Evolutionary conservation across 2,888 invertebrate genomes (phyloP).

Genomic region (Argyresthia goedartella): DNA sequence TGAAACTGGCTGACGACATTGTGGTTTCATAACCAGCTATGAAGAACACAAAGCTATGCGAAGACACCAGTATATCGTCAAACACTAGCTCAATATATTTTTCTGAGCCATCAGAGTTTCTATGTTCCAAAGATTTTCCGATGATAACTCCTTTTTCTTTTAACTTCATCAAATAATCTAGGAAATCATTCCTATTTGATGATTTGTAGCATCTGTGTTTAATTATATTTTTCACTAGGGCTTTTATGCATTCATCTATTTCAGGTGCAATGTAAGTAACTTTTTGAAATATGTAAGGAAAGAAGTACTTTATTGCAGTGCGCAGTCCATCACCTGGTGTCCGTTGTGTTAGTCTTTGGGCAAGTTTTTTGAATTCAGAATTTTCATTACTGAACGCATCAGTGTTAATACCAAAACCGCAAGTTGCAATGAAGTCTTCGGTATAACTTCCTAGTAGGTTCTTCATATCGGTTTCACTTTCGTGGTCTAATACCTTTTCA

Average conservation of each 20-base stretch:
- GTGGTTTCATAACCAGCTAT: slow-evolving; percentile 28
- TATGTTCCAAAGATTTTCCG: slow-evolving; percentile 7
- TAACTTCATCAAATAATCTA: slow-evolving; percentile 7
- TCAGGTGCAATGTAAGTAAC: neutral
- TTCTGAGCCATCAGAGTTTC: slow-evolving; percentile 4
- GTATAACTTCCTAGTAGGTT: slow-evolving; percentile 13
- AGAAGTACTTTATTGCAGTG: neutral
- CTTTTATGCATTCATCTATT: neutral
- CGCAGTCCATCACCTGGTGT: neutral
- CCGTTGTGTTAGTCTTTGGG: slow-evolving; percentile 6
- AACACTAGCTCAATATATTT: slow-evolving; percentile 5
- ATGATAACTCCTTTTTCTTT: slow-evolving; percentile 3
- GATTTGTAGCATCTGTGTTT: slow-evolving; percentile 7
- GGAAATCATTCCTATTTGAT: slow-evolving; percentile 7
- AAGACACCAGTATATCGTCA: slow-evolving; percentile 9
- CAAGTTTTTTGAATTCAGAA: slow-evolving; percentile 11
- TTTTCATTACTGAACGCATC: slow-evolving; percentile 10
- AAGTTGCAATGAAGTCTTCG: slow-evolving; percentile 9
- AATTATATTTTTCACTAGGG: slow-evolving; percentile 2
- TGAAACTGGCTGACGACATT: slow-evolving; percentile 22
- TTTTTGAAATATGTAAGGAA: slow-evolving; percentile 5
- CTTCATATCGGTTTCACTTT: slow-evolving; percentile 3
- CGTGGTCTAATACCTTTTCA: neutral
- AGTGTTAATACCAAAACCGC: slow-evolving; percentile 12
- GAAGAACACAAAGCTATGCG: slow-evolving; percentile 14